Base-by-base conservation (phyloP, 2,113 vertebrate species). In the Herpailurus yagouaroundi region DNA sequence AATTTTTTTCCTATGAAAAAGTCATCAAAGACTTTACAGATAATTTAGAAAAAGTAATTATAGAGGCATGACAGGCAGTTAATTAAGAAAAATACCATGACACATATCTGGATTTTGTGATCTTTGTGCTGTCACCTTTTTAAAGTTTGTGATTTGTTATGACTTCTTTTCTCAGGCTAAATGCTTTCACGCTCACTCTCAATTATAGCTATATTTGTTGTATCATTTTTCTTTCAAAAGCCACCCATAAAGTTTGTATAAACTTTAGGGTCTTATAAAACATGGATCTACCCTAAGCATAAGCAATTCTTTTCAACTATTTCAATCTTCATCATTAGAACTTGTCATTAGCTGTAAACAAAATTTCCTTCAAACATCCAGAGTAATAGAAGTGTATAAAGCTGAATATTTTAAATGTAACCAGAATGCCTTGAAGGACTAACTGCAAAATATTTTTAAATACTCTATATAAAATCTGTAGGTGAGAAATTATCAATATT, bases 201-300 rank as follows among this genome's bases (percentile, higher is more conserved):
- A 80, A 48, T 79, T 66, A 71, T 27, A 33, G 8, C 3, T 45
- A 33, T 91, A 63, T 55, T 83, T 57, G 12, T 81, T 77, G 8
- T 13, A 71, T 21, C 16, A n/a, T 79, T 91, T 87, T 38, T 91
- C 87, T 91, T 73, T 89, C 41, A 83, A 93, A 93, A 80, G 5
- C 23, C 7, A 71, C 7, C 13, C 38, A 77, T 60, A 52, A 94
- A 60, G 11, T 66, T n/a, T 80, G 9, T 57, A 80, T 68, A 36
- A 82, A 73, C 5, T 48, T 87, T 23, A 76, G 29, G 3, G 9
- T 95, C 16, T 10, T 7, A 25, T 4, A 68, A 93, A 91, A 57
- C 52, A 15, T 29, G 29, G 1, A 33, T 55, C 3, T 48, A 74
- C 4, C 10, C 27, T 48, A 81, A 93, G 64, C 0, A 41, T 36